phyloP scores from a whole-genome alignment of 2,888 invertebrate species.

The Cenopis cana region DNA sequence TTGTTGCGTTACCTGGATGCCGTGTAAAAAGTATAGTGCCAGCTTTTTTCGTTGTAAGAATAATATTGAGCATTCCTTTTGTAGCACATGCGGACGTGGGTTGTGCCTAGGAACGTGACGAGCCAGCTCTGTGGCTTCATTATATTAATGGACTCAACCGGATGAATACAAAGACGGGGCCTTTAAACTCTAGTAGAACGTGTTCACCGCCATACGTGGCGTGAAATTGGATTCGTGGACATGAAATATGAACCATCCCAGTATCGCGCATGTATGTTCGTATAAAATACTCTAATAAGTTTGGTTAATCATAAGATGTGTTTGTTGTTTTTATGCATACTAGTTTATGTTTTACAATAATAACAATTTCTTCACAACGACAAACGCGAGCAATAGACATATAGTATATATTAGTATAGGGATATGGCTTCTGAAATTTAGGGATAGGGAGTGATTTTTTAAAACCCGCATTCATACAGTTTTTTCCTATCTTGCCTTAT shows the following conservation, averaged over 20 bases:
- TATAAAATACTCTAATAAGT: slow-evolving; percentile 16
- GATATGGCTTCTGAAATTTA: not conserved
- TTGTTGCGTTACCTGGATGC: slow-evolving; percentile 80
- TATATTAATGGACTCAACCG: slow-evolving; percentile 81
- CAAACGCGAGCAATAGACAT: too few relatives aligned
- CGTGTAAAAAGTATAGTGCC: slow-evolving; percentile 76
- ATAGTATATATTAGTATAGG: too few relatives aligned
- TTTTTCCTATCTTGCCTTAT: too few relatives aligned
- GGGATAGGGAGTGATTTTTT: too few relatives aligned
- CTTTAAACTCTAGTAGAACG: slow-evolving; percentile 75
- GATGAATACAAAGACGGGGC: slow-evolving; percentile 80
- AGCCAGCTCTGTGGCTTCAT: slow-evolving; percentile 79
- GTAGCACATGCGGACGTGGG: slow-evolving; percentile 80
- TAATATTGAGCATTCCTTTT: slow-evolving; percentile 82
- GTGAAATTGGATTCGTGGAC: slow-evolving; percentile 68
- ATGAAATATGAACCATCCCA: slow-evolving; percentile 49
- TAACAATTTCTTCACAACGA: not conserved
- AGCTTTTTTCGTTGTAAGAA: slow-evolving; percentile 78
- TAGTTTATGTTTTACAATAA: too few relatives aligned
- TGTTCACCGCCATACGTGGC: slow-evolving; percentile 64
- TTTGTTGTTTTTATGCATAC: not conserved
- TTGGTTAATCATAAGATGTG: not conserved
- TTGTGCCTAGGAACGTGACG: slow-evolving; percentile 74
- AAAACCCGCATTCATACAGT: too few relatives aligned
- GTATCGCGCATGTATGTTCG: slow-evolving; percentile 22